A percentile compares a stretch with the other conserved stretches of the same genome.
Conservation (phyloP, 2,113 vertebrate species). For the Sciurus niger region DNA sequence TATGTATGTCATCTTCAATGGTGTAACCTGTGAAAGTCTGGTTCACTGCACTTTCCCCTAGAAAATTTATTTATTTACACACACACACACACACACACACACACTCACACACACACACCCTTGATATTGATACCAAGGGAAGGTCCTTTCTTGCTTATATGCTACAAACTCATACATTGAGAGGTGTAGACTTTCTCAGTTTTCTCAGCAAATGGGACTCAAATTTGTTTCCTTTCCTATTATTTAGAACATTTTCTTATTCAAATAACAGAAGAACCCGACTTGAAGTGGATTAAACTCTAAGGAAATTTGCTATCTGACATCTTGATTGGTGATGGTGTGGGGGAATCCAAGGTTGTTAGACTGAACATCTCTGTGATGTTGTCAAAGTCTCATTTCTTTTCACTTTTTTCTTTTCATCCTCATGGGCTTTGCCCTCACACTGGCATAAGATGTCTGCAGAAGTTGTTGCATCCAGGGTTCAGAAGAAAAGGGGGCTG, state of each 20-base stretch:
- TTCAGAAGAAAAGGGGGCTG: background rate
- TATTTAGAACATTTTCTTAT: background rate
- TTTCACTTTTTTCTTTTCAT: background rate
- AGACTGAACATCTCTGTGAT: background rate
- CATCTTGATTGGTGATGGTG: background rate
- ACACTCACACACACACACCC: no score
- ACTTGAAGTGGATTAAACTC: background rate
- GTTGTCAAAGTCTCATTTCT: background rate
- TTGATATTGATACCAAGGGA: background rate
- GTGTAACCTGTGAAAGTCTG: background rate
- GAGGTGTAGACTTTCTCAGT: background rate
- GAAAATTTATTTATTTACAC: background rate
- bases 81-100: no score
- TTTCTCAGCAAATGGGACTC: background rate
- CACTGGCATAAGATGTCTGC: background rate
- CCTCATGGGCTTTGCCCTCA: background rate
- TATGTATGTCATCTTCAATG: constrained; percentile 9
- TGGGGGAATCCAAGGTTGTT: background rate
- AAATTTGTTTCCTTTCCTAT: background rate
- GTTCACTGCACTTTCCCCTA: background rate
- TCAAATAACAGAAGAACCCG: background rate
- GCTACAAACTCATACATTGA: background rate
- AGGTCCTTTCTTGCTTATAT: background rate
- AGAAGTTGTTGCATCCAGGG: background rate
- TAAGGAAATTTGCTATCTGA: background rate